phyloP scores from a whole-genome alignment of 2,888 invertebrate species.

The Dasypogon diadema region DNA sequence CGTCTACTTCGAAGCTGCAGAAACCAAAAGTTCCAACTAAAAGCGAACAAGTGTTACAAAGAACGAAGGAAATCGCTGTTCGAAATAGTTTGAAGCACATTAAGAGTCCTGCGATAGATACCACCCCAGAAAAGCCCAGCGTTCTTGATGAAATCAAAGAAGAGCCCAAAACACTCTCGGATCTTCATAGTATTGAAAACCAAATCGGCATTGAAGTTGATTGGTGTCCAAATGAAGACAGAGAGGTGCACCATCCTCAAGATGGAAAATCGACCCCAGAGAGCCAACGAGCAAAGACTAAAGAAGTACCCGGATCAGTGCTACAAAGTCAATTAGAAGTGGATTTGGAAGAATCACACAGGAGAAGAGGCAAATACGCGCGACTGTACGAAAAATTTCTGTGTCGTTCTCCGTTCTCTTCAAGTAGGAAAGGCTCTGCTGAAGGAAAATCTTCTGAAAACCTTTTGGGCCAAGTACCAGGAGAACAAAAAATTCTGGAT shows the following conservation, averaged over 20 bases:
- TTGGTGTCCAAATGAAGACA: background rate
- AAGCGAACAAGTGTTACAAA: conserved; percentile 63
- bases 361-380: conserved; percentile 60
- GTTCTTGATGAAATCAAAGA: conserved; percentile 56
- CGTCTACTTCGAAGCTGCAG: conserved; percentile 57
- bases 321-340: conserved; percentile 1
- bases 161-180: conserved; percentile 40
- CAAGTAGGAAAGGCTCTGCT: conserved; percentile 52
- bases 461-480: conserved; percentile 20
- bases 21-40: conserved; percentile 65
- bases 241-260: too few species aligned
- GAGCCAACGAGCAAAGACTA: background rate
- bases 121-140: conserved; percentile 27
- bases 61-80: conserved; percentile 62
- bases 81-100: conserved; percentile 52
- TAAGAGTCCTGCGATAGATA: conserved; percentile 39
- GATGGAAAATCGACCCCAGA: too few species aligned
- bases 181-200: background rate
- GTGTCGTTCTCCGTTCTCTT: conserved; percentile 60
- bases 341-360: conserved; percentile 54
- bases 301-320: conserved; percentile 1
- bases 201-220: background rate
- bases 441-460: conserved; percentile 54
- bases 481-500: conserved; percentile 63
- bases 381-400: conserved; percentile 66